Evolutionary conservation across 2,113 vertebrate species (phyloP).

Genomic region (Pangasianodon hypophthalmus): DNA sequence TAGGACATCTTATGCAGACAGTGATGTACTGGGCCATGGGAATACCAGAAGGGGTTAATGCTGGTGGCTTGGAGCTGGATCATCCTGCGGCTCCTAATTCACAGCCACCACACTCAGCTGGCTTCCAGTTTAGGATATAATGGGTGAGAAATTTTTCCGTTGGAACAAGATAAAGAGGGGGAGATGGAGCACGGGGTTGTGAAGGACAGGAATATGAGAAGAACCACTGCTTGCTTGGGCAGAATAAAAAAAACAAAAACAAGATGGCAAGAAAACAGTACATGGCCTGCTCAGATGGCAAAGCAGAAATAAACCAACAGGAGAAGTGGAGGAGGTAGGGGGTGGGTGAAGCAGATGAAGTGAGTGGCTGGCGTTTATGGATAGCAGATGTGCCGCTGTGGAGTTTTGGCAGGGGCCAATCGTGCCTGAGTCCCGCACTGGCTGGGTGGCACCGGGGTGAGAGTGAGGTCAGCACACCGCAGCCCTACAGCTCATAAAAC

Average conservation of each 20-base stretch:
- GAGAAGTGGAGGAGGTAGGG: conserved; percentile 38
- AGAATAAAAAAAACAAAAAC: conserved; percentile 58
- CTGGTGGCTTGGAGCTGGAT: conserved; percentile 74
- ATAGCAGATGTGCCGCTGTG: conserved; percentile 82
- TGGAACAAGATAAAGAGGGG: conserved; percentile 70
- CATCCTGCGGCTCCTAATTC: conserved; percentile 75
- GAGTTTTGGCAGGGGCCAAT: conserved; percentile 78
- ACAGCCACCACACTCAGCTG: conserved; percentile 77
- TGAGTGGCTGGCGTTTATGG: conserved; percentile 82
- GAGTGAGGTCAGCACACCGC: conserved; percentile 75
- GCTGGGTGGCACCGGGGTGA: conserved; percentile 83
- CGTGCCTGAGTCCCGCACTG: conserved; percentile 73
- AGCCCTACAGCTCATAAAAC: conserved; percentile 77
- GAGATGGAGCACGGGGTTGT: conserved; percentile 31
- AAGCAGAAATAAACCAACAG: conserved; percentile 43
- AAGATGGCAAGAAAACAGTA: conserved; percentile 49
- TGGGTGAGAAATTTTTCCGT: conserved; percentile 77
- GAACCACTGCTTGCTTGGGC: conserved; percentile 59
- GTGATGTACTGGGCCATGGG: conserved; percentile 55
- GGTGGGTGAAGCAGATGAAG: conserved; percentile 72
- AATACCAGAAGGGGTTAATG: conserved; percentile 60
- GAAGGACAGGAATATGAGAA: conserved; percentile 66
- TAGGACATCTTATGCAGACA: neutral
- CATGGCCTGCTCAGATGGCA: conserved; percentile 43
- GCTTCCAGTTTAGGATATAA: conserved; percentile 73